phyloP scores from a whole-genome alignment of 1,140 invertebrate genomes.

The Philotrypesis tridentata region DNA sequence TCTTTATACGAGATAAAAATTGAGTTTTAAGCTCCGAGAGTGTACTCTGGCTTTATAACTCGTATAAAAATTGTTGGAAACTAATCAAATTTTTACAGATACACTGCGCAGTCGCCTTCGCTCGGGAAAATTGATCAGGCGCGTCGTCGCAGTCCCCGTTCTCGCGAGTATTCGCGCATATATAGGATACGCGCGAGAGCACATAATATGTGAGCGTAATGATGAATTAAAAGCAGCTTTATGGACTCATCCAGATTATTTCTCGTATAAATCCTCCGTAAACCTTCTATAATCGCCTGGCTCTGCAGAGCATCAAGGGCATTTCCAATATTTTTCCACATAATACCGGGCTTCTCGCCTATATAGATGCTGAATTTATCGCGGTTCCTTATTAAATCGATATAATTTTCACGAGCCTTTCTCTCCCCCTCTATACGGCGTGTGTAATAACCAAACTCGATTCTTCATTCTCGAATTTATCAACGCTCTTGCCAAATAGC shows the following conservation, averaged over 20 bases:
- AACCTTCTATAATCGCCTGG: neutral
- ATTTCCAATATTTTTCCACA: neutral
- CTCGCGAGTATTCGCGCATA: too few species aligned
- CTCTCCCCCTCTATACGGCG: too few species aligned
- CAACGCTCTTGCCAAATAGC: neutral
- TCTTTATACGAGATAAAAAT: conserved; percentile 25
- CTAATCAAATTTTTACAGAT: conserved; percentile 36
- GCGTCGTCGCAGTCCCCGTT: neutral
- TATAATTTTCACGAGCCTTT: neutral
- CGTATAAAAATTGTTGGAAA: conserved; percentile 32
- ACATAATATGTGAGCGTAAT: neutral
- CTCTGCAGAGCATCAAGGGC: neutral
- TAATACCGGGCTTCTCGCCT: neutral
- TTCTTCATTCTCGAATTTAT: too few species aligned
- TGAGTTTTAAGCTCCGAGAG: conserved; percentile 7
- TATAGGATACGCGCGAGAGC: neutral
- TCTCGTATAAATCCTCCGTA: neutral
- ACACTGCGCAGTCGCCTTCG: neutral
- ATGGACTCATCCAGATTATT: neutral
- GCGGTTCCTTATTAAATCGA: neutral
- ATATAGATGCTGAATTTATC: neutral
- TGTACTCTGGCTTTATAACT: neutral
- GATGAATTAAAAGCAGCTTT: neutral
- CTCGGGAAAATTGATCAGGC: neutral
- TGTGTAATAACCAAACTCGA: too few species aligned